These are phyloP conservation scores for Orycteropus afer DNA, from an alignment of 2,113 vertebrate species.

Conservation along the genomic window DNA sequence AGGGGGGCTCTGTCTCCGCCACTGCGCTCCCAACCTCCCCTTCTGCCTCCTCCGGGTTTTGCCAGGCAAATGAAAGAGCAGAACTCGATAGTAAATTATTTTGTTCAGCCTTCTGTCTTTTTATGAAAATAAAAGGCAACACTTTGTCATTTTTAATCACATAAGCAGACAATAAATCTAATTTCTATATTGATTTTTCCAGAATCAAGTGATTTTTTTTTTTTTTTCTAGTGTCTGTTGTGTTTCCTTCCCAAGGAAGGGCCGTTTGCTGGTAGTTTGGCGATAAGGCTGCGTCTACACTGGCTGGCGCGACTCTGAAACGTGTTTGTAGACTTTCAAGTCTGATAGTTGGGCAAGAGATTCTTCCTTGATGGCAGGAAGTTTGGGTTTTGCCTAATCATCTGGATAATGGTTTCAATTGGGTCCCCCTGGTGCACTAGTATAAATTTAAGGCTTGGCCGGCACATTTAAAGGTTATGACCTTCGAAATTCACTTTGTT, in stretches of 20 bases:
- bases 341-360: neutral
- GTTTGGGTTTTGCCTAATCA: conserved; percentile 12
- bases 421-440: neutral
- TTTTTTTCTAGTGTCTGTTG: conserved; percentile 78
- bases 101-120: conserved; percentile 85
- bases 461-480: neutral
- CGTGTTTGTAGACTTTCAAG: neutral
- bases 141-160: conserved; percentile 88
- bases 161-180: conserved; percentile 88
- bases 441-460: neutral
- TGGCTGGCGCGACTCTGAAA: neutral
- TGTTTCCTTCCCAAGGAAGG: conserved; percentile 80
- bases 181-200: conserved; percentile 88
- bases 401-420: neutral
- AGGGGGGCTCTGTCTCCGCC: neutral
- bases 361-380: neutral
- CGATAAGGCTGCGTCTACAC: neutral
- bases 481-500: neutral
- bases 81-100: conserved; percentile 86
- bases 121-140: conserved; percentile 88
- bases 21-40: neutral
- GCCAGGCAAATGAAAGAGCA: conserved; percentile 81
- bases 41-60: conserved; percentile 28
- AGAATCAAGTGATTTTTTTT: conserved; percentile 86
- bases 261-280: conserved; percentile 40